Conservation (phyloP, 1,140 invertebrate genomes). For the Meloidogyne exigua region DNA sequence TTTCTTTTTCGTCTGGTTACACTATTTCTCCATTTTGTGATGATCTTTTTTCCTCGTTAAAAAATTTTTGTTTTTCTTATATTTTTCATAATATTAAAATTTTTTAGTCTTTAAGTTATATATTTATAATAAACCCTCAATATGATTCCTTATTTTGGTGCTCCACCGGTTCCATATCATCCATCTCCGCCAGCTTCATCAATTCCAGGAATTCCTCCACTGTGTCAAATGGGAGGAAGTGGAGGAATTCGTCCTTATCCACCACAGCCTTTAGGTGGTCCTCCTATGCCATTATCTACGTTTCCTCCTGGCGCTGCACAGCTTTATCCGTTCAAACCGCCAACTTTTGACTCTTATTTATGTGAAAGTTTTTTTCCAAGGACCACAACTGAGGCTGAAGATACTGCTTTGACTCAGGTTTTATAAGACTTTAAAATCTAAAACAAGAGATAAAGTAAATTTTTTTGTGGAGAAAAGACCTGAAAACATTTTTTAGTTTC, state of each 20-base stretch:
- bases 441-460: neutral
- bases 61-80: neutral
- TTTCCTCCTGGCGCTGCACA: conserved; percentile 7
- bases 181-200: conserved; percentile 10
- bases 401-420: conserved; percentile 39
- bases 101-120: neutral
- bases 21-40: neutral
- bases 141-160: conserved; percentile 12
- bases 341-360: conserved; percentile 46
- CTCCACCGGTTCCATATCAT: conserved; percentile 14
- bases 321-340: conserved; percentile 35
- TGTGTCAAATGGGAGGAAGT: neutral
- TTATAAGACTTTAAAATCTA: neutral
- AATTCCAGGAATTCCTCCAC: conserved; percentile 15
- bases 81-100: neutral
- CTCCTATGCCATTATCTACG: neutral
- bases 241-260: conserved; percentile 18
- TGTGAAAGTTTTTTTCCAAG: conserved; percentile 43
- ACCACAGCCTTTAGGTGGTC: neutral
- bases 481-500: conserved; percentile 18
- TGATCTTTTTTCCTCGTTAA: neutral
- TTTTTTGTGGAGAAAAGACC: neutral
- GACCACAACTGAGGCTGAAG: conserved; percentile 36
- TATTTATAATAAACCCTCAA: neutral
- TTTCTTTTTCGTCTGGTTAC: neutral